Evolutionary conservation across 2,888 invertebrate genomes (phyloP), one percentile per base, ranked within the genome.

Genomic region (Euclidia mi): DNA sequence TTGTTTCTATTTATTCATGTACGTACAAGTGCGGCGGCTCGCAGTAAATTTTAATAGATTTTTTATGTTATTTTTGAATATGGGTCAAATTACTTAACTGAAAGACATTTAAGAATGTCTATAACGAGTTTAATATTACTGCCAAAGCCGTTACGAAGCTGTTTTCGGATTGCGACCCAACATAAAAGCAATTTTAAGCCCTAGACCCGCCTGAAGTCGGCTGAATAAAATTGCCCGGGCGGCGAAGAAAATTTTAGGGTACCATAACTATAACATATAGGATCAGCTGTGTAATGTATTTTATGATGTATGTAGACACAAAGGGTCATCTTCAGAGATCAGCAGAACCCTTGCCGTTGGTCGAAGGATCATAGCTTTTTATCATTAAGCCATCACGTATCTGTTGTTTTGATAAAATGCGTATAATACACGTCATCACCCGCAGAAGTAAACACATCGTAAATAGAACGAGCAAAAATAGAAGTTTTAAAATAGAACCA

Each of bases 41-140:
- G 20, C 1, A 25, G 7, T 25, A 7, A 25, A 25, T 25, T 7
- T 25, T 25, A 25, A 6, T 25, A 3, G 20, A 25, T 25, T 3
- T 25, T 7, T 1, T 7, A 7, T 25, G 7, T 6, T 25, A 25
- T 25, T 2, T 3, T 25, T 25, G 7, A n/a, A n/a, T n/a, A n/a
- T n/a, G n/a, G n/a, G n/a, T n/a, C n/a, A n/a, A n/a, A 45, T 31
- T n/a, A 3, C 18, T 28, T 10, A 34, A 10, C 29, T 31, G 17
- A 20, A 11, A 31, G 7, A 41, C 2, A 34, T 46, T 32, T 52
- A 11, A 44, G 29, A n/a, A n/a, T n/a, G 44, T 31, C 15, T 44
- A 12, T 47, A 46, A 53, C n/a, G 12, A 32, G 34, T 38, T 12
- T 46, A 37, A 34, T 43, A 48, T 52, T 50, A 50, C 37, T 53